Base-by-base conservation (phyloP, 2,797 vertebrate species). In the Takifugu ocellatus region DNA sequence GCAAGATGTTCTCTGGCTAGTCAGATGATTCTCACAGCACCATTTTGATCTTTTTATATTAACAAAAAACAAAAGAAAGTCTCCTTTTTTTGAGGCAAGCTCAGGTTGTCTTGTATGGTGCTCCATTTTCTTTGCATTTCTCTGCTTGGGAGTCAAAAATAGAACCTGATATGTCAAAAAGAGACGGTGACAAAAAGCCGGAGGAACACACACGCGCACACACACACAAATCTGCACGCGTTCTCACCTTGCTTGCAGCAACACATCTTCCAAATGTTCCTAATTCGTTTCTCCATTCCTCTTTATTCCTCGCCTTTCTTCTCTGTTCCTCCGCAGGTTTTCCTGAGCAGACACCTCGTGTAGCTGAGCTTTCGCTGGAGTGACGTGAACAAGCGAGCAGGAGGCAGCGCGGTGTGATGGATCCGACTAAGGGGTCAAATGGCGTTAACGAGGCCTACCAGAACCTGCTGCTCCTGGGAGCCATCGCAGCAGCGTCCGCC, bases 401-500 rank as follows among this genome's bases (percentile, higher is more conserved):
- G 59, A 72, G 72, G 36, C 59, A 71, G 55, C 44, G 17, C 44
- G 66, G 70, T 85, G 77, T 76, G 84, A 88, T 88, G 87, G 84
- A 61, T 42, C 51, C 58, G 2, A 24, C 2, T 10, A 43, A 24
- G 48, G 17, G 17, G 16, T 5, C 14, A 3, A 17, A 44, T 2
- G 56, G n/a, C 26, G 0, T 4, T 48, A 55, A 21, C 26, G 65
- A 54, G 3, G 47, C 77, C 71, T 87, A 85, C 77, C 59, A 78
- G 46, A 90, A 88, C 74, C 68, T 92, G 77, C 86, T 93, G 68
- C 81, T 93, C 51, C 81, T 93, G 76, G 92, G 90, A 49, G 88
- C 90, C 81, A 92, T 92, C 10, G 90, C 92, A 8, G 90, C 91
- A 6, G 88, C 90, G 1, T 92, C 92, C 0, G 92, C 92, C 75